Evolutionary conservation across 2,888 invertebrate species (phyloP).

Genomic region (Dasysyrphus tricinctus): DNA sequence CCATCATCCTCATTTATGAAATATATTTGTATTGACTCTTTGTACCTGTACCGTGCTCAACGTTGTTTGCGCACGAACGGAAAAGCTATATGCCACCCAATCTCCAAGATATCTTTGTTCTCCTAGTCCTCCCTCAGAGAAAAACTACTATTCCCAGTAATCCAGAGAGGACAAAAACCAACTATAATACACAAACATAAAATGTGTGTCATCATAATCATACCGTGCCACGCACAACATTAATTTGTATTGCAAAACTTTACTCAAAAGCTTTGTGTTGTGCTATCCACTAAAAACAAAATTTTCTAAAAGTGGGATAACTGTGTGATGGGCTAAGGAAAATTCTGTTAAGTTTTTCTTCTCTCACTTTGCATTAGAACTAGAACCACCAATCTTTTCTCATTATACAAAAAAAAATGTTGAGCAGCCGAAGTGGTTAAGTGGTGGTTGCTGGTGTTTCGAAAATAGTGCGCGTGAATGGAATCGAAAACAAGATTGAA

Average conservation of each 20-base stretch:
- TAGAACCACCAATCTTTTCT: constrained; percentile 22
- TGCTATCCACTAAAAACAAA: constrained; percentile 58
- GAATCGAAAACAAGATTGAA: constrained; percentile 37
- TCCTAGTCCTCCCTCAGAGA: constrained; percentile 31
- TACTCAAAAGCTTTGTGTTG: constrained; percentile 71
- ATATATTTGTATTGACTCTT: neutral
- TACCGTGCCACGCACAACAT: constrained; percentile 32
- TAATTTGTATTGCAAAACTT: constrained; percentile 58
- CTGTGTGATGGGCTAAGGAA: constrained; percentile 70
- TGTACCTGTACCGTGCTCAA: constrained; percentile 1
- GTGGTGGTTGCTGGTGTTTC: constrained; percentile 49
- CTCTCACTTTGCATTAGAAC: constrained; percentile 42
- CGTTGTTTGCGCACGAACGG: constrained; percentile 55
- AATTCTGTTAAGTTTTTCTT: constrained; percentile 66
- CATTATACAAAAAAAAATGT: constrained; percentile 40
- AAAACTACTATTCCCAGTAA: constrained; percentile 5
- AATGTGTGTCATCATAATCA: constrained; percentile 28
- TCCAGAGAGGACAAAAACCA: constrained; percentile 20
- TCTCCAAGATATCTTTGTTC: constrained; percentile 16
- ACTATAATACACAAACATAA: constrained; percentile 30
- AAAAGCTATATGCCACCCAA: constrained; percentile 33
- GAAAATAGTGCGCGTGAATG: constrained; percentile 59
- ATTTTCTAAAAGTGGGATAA: constrained; percentile 23
- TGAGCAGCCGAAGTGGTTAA: constrained; percentile 8
- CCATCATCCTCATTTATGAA: neutral